Evolutionary conservation across 2,797 vertebrate genomes (phyloP).

Genomic region (Octomys mimax): DNA sequence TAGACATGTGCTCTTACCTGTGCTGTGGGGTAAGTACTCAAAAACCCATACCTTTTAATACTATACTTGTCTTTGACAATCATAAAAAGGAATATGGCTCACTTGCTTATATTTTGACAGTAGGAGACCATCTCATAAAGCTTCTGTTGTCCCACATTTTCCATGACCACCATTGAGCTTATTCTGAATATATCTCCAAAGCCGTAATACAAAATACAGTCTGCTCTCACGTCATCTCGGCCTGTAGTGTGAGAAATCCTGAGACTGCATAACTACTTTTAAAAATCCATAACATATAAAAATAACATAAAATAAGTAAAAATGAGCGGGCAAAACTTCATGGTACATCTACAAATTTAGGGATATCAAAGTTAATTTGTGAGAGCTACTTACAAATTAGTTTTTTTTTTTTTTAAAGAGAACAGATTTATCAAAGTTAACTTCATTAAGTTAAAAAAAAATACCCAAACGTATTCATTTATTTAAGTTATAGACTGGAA

Average conservation of each 20-base stretch:
- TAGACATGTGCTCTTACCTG: neutral
- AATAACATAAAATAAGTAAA: neutral
- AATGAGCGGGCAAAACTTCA: neutral
- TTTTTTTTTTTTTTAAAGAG: neutral
- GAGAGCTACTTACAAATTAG: neutral
- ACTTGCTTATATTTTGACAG: conserved; percentile 94
- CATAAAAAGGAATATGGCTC: conserved; percentile 69
- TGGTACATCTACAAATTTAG: conserved; percentile 6
- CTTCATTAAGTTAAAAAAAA: neutral
- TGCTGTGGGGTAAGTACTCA: neutral
- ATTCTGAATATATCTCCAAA: conserved; percentile 97
- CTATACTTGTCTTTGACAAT: neutral
- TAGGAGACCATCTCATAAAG: conserved; percentile 97
- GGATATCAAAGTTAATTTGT: conserved; percentile 13
- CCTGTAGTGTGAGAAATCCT: conserved; percentile 86
- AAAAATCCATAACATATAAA: conserved; percentile 53
- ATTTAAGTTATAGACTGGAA: conserved; percentile 23
- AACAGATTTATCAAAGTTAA: neutral
- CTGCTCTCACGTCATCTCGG: conserved; percentile 94
- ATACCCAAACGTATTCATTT: neutral
- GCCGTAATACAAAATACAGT: conserved; percentile 96
- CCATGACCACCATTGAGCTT: conserved; percentile 99
- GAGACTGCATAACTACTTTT: neutral
- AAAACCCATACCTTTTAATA: neutral
- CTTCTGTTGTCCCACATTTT: conserved; percentile 97